Percentiles rank a stretch among this genome's conserved stretches.
These are phyloP conservation scores for Echeneis naucrates DNA, from an alignment of 2,797 vertebrate species.

Conservation along the genomic window DNA sequence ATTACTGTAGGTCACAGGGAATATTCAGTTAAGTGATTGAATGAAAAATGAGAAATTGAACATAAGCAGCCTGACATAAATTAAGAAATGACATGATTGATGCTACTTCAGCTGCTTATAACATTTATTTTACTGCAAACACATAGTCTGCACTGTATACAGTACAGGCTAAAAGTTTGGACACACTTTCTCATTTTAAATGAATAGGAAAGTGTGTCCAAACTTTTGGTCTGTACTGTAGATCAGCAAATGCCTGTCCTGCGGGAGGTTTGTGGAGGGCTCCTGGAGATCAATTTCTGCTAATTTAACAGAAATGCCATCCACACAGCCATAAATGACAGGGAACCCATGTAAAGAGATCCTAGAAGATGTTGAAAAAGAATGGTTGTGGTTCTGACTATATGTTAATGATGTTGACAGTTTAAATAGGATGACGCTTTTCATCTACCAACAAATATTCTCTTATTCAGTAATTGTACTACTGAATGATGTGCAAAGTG, in stretches of 20 bases:
- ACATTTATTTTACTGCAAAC: slow-evolving; percentile 36
- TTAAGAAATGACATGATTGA: not conserved
- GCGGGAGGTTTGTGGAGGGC: slow-evolving; percentile 70
- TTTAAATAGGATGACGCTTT: slow-evolving; percentile 23
- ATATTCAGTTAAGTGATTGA: not conserved
- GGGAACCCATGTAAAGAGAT: slow-evolving; percentile 53
- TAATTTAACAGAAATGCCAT: slow-evolving; percentile 53
- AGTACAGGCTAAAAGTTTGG: no score
- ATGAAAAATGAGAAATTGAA: not conserved
- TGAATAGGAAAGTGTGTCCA: no score
- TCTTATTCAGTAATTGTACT: slow-evolving; percentile 29
- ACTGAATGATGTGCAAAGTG: slow-evolving; percentile 24
- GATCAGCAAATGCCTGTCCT: slow-evolving; percentile 67
- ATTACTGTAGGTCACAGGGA: slow-evolving; percentile 1
- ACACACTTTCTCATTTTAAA: no score
- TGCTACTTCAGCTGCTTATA: slow-evolving; percentile 34
- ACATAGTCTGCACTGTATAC: slow-evolving; percentile 37
- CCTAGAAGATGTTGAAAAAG: slow-evolving; percentile 53
- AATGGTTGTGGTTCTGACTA: slow-evolving; percentile 38
- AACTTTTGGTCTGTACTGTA: no score
- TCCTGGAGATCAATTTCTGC: slow-evolving; percentile 62
- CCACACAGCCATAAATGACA: slow-evolving; percentile 59
- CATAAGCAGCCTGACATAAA: not conserved
- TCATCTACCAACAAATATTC: slow-evolving; percentile 42
- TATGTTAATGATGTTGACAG: slow-evolving; percentile 40